Percentiles rank a stretch among this genome's conserved stretches.
Evolutionary conservation across 1,140 invertebrate species (phyloP).

Genomic region (Alviniconcha marisindica): DNA sequence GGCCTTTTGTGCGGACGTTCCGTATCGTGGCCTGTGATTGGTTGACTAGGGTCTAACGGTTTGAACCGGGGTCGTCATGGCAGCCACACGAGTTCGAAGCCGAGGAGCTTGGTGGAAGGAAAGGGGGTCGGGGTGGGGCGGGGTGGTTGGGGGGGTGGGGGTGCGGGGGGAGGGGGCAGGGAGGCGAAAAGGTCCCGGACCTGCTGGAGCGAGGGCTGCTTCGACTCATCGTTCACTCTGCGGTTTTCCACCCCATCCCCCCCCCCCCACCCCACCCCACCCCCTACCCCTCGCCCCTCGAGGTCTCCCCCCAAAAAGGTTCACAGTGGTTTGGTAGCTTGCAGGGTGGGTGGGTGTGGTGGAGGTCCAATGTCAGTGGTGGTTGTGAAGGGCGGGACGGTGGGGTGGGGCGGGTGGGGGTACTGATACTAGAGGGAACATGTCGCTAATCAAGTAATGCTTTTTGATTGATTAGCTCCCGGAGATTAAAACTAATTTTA

Average conservation of each 20-base stretch:
- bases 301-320: neutral
- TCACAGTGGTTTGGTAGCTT: neutral
- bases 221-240: conserved; percentile 25
- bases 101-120: neutral
- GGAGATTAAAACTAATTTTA: conserved; percentile 39
- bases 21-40: neutral
- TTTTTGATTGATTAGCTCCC: conserved; percentile 41
- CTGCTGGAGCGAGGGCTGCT: conserved; percentile 13
- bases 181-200: neutral
- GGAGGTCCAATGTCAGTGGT: too few relatives aligned
- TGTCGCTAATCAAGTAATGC: conserved; percentile 41
- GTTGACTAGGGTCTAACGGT: conserved; percentile 7
- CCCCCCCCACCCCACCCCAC: too few relatives aligned
- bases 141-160: neutral
- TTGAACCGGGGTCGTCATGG: conserved; percentile 20
- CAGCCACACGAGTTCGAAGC: neutral
- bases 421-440: neutral
- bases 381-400: too few relatives aligned
- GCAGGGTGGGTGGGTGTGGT: too few relatives aligned
- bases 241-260: neutral
- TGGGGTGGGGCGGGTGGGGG: neutral
- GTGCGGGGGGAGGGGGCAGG: neutral
- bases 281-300: too few relatives aligned
- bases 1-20: neutral
- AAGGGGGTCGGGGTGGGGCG: neutral